A percentile compares a stretch with the other conserved stretches of the same genome.
Conservation (phyloP, 2,797 vertebrate genomes). For the Vipera ursinii region DNA sequence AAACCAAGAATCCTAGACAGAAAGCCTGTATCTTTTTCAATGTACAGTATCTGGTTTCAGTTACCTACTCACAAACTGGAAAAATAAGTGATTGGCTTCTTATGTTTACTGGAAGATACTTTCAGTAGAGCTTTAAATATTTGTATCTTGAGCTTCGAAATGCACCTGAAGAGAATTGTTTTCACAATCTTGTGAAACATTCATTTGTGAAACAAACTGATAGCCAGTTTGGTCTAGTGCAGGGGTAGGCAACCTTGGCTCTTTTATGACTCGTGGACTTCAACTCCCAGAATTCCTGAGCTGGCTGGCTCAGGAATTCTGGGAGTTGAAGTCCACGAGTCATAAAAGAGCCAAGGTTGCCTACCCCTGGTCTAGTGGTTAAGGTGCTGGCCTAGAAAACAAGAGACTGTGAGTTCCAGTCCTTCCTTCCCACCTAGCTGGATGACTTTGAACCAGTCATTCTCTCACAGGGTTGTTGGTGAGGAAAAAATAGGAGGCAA, state of each 20-base stretch:
- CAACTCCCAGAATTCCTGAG: no score
- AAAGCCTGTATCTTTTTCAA: conserved; percentile 30
- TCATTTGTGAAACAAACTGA: neutral
- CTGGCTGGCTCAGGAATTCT: no score
- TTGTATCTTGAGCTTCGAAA: neutral
- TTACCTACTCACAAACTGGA: neutral
- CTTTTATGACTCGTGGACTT: no score
- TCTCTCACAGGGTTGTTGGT: neutral
- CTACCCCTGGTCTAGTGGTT: neutral
- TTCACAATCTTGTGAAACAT: neutral
- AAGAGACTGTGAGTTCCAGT: neutral
- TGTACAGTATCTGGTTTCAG: neutral
- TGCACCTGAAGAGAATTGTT: neutral
- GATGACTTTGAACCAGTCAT: neutral
- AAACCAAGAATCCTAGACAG: conserved; percentile 40
- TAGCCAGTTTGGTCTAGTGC: neutral
- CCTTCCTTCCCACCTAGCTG: neutral
- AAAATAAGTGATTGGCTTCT: neutral
- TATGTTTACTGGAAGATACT: neutral
- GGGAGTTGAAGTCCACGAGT: no score
- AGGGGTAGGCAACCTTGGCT: no score
- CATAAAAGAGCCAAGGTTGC: no score
- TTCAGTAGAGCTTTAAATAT: neutral
- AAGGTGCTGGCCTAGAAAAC: neutral
- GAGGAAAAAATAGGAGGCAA: neutral